Percentiles rank a stretch among this genome's conserved stretches.
Conservation (phyloP, 2,797 vertebrate genomes). For the Rhodeus uyekii region DNA sequence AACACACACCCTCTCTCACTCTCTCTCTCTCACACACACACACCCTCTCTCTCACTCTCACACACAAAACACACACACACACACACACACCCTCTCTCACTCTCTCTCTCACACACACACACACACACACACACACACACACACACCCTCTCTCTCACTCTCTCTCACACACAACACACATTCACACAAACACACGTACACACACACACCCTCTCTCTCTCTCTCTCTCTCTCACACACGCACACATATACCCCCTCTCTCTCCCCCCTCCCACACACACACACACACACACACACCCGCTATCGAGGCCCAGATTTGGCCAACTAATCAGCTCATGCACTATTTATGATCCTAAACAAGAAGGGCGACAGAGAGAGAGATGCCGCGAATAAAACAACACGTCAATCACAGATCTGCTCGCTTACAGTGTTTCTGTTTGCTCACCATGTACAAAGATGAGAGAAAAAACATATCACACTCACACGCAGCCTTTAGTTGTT, state of each 20-base stretch:
- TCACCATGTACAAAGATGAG: conserved; percentile 78
- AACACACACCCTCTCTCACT: no score
- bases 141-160: no score
- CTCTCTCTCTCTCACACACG: not conserved
- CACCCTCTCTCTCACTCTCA: conserved; percentile 8
- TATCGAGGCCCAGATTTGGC: conserved; percentile 21
- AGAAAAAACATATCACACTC: conserved; percentile 67
- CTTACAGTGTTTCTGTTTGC: conserved; percentile 70
- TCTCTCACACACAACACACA: not conserved
- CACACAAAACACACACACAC: conserved; percentile 9
- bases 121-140: conserved; percentile 12
- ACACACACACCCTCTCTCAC: not conserved
- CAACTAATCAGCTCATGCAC: conserved; percentile 77
- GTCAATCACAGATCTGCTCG: conserved; percentile 75
- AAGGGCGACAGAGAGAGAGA: conserved; percentile 67
- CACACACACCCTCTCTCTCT: conserved; percentile 21
- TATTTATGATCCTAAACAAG: conserved; percentile 79
- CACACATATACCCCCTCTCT: no score
- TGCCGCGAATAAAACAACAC: conserved; percentile 75
- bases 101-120: not conserved
- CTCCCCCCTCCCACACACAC: no score
- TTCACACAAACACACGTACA: conserved; percentile 20
- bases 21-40: no score
- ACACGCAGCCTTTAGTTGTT: conserved; percentile 56
- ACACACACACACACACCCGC: conserved; percentile 1